Conservation (phyloP, 1,140 invertebrate species). For the Chironomus tepperi region DNA sequence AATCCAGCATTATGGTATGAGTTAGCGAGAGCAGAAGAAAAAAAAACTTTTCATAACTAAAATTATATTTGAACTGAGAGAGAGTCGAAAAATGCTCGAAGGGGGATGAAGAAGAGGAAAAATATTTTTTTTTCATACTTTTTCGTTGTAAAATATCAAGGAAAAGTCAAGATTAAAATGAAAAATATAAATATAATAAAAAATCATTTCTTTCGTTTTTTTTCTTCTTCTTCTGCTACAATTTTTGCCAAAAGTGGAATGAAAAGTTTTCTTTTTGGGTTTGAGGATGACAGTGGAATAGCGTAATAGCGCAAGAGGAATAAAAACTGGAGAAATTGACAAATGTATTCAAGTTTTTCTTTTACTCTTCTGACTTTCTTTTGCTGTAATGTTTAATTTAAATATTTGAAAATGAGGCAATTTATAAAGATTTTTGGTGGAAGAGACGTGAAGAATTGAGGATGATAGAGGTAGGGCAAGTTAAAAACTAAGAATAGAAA, state of each 20-base stretch:
- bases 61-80: neutral
- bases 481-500: neutral
- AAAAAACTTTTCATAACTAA: slow-evolving; percentile 23
- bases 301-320: neutral
- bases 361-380: neutral
- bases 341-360: slow-evolving; percentile 11
- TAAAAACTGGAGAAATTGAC: neutral
- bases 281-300: neutral
- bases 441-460: neutral
- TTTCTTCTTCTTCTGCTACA: no score
- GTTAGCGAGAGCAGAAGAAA: neutral
- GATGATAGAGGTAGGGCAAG: neutral
- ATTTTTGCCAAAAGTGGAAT: neutral
- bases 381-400: slow-evolving; percentile 12
- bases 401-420: slow-evolving; percentile 23
- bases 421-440: slow-evolving; percentile 4
- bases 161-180: slow-evolving; percentile 17
- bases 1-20: no score
- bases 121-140: neutral
- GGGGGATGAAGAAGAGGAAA: neutral
- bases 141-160: neutral
- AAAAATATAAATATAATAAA: slow-evolving; percentile 24
- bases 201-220: slow-evolving; percentile 3
- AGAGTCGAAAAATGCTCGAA: neutral
- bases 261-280: neutral